Evolutionary conservation across 2,888 invertebrate genomes (phyloP).

Genomic region (Ichneumon xanthorius): DNA sequence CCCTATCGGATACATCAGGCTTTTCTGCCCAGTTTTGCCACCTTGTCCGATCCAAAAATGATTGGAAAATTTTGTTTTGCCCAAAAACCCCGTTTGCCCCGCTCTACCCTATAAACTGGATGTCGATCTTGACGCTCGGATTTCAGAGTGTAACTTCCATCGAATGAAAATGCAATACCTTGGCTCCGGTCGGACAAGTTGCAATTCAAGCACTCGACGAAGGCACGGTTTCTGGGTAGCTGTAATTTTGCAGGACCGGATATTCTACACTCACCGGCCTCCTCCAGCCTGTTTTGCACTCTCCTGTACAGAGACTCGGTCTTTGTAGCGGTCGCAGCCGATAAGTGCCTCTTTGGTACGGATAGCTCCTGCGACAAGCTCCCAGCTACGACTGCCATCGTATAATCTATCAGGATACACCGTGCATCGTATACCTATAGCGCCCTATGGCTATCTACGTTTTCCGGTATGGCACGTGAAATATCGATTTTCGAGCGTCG

Average conservation of each 20-base stretch:
- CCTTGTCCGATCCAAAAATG: too few relatives aligned
- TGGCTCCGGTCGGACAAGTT: not conserved
- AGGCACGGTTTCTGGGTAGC: not conserved
- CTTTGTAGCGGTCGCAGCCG: constrained; percentile 44
- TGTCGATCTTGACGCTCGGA: not conserved
- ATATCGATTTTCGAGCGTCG: constrained; percentile 52
- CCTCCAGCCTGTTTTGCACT: constrained; percentile 23
- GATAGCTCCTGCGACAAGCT: constrained; percentile 17
- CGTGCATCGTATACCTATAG: constrained; percentile 5
- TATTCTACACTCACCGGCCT: not conserved
- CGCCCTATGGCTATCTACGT: constrained; percentile 22
- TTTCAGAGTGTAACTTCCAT: not conserved
- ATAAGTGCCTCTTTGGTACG: constrained; percentile 60
- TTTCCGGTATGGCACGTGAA: constrained; percentile 41
- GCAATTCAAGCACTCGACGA: not conserved
- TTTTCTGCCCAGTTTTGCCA: too few relatives aligned
- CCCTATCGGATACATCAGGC: too few relatives aligned
- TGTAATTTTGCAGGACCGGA: not conserved
- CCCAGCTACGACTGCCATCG: constrained; percentile 2
- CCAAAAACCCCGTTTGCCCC: too few relatives aligned
- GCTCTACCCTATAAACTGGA: too few relatives aligned
- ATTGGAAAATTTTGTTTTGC: too few relatives aligned
- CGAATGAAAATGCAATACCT: not conserved
- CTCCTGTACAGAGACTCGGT: not conserved
- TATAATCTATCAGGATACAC: constrained; percentile 47